Percentiles rank a stretch among this genome's conserved stretches.
These are phyloP conservation scores for Ophioderma brevispina DNA, from an alignment of 35 echinoderm and acorn worm genomes.

Conservation along the genomic window DNA sequence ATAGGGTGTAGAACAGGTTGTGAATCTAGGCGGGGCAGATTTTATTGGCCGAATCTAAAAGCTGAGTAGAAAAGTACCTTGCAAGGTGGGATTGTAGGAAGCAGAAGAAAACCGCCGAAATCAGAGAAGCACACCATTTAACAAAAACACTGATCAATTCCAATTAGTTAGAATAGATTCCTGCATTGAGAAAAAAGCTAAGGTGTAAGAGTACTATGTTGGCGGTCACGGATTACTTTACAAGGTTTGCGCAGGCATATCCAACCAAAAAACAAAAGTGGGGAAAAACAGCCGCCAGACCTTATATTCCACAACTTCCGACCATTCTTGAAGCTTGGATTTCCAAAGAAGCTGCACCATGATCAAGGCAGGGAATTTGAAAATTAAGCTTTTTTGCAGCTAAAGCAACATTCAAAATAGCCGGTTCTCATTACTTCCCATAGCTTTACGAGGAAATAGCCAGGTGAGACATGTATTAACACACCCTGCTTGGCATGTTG, in stretches of 20 bases:
- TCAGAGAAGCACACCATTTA: slow-evolving; percentile 24
- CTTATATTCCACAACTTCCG: slow-evolving; percentile 55
- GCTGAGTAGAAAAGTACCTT: slow-evolving; percentile 36
- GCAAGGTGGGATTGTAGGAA: slow-evolving; percentile 29
- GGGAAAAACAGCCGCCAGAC: slow-evolving; percentile 59
- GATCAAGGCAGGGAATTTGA: slow-evolving; percentile 61
- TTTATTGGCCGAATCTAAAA: slow-evolving; percentile 65
- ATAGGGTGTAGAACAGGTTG: background rate
- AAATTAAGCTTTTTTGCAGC: slow-evolving; percentile 37
- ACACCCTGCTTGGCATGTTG: slow-evolving; percentile 32
- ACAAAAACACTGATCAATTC: slow-evolving; percentile 52
- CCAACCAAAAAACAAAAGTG: slow-evolving; percentile 62
- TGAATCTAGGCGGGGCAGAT: slow-evolving; percentile 25
- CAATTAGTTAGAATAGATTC: slow-evolving; percentile 72
- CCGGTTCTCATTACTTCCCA: slow-evolving; percentile 34
- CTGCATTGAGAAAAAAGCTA: slow-evolving; percentile 37
- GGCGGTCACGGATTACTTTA: slow-evolving; percentile 65
- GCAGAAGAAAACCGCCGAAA: slow-evolving; percentile 17
- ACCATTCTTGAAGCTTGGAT: slow-evolving; percentile 37
- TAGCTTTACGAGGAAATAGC: slow-evolving; percentile 52
- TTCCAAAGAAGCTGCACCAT: slow-evolving; percentile 55
- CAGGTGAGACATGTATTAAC: slow-evolving; percentile 60
- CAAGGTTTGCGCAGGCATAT: slow-evolving; percentile 60
- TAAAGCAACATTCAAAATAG: slow-evolving; percentile 24
- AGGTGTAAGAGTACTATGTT: slow-evolving; percentile 55